Conservation (phyloP, 2,113 vertebrate genomes). For the Pterocles gutturalis region DNA sequence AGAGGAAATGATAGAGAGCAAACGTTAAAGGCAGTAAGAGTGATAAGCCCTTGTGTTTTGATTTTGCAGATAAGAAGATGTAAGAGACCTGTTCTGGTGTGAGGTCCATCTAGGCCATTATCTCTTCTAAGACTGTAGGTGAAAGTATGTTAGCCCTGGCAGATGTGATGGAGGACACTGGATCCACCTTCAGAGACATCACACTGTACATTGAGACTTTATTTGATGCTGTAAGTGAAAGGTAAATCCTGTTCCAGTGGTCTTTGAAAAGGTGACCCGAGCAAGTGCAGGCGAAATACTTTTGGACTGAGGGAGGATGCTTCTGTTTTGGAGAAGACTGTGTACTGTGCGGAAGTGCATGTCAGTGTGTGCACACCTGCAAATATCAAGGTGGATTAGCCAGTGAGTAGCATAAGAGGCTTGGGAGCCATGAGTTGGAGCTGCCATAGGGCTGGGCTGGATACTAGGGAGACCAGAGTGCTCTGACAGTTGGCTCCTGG, state of each 20-base stretch:
- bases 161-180: neutral
- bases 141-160: neutral
- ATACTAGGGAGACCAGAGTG: neutral
- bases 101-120: neutral
- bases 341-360: neutral
- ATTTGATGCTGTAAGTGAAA: neutral
- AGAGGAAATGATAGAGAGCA: neutral
- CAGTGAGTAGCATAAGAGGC: neutral
- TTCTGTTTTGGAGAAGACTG: neutral
- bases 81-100: neutral
- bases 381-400: neutral
- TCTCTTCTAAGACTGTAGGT: neutral
- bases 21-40: neutral
- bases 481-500: neutral
- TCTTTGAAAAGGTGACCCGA: neutral
- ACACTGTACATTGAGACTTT: neutral
- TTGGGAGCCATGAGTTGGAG: neutral
- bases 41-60: neutral
- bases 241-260: neutral
- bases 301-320: neutral
- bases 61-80: neutral
- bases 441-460: neutral
- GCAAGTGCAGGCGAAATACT: neutral
- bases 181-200: neutral
- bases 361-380: neutral